These are phyloP conservation scores for Neodontobutis hainanensis DNA, from an alignment of 2,113 vertebrate genomes.

Conservation along the genomic window DNA sequence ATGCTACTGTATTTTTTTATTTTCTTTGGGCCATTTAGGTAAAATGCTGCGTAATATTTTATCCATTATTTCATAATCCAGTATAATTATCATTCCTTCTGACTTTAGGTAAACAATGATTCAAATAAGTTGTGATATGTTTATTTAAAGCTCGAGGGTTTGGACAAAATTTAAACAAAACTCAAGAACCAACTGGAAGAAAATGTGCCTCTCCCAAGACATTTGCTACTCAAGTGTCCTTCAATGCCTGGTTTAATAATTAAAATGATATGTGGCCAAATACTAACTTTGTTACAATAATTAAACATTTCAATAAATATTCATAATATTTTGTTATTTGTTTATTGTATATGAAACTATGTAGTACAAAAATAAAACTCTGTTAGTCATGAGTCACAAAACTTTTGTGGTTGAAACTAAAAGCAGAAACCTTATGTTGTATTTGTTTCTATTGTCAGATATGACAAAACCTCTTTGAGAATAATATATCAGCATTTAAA, in stretches of 20 bases:
- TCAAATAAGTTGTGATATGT: not conserved
- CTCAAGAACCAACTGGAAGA: not conserved
- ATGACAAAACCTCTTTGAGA: too few relatives aligned
- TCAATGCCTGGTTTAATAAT: slow-evolving; percentile 59
- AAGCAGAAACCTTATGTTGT: too few relatives aligned
- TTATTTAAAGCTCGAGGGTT: slow-evolving; percentile 5
- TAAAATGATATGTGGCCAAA: slow-evolving; percentile 16
- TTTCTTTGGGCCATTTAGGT: not conserved
- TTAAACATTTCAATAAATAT: slow-evolving; percentile 72
- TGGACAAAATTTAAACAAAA: slow-evolving; percentile 15
- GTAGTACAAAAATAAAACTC: slow-evolving; percentile 5
- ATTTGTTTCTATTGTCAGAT: too few relatives aligned
- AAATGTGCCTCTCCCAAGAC: slow-evolving; percentile 17
- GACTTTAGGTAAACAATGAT: not conserved
- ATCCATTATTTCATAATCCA: not conserved
- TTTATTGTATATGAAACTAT: not conserved
- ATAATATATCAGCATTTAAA: too few relatives aligned
- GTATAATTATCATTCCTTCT: slow-evolving; percentile 9
- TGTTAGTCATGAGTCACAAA: not conserved
- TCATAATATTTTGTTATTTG: slow-evolving; percentile 25
- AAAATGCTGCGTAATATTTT: slow-evolving; percentile 1
- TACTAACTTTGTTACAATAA: slow-evolving; percentile 32
- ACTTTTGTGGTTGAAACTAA: too few relatives aligned
- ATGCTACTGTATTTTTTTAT: not conserved
- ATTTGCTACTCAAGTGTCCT: slow-evolving; percentile 53